Conservation (phyloP, 2,797 vertebrate species). For the Melanotaenia boesemani region DNA sequence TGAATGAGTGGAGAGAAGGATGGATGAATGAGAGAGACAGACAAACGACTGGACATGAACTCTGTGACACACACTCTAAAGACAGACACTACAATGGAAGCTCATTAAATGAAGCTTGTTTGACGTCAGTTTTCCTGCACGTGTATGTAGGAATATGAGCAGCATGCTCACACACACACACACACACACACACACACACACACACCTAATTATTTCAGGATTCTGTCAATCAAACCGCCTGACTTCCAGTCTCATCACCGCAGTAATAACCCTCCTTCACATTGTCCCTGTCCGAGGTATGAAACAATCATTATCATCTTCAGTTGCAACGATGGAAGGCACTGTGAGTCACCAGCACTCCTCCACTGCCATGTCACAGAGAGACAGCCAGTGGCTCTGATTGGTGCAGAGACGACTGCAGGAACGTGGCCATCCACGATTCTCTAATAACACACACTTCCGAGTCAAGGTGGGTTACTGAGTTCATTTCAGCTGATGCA, state of each 20-base stretch:
- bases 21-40: constrained; percentile 2
- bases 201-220: constrained; percentile 21
- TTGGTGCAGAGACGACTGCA: constrained; percentile 20
- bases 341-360: constrained; percentile 40
- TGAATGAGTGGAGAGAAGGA: constrained; percentile 3
- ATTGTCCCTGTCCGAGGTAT: neutral
- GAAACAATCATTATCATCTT: constrained; percentile 19
- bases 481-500: constrained; percentile 14
- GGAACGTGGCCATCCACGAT: constrained; percentile 1
- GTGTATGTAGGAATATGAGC: neutral
- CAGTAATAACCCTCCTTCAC: constrained; percentile 14
- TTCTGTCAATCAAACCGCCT: constrained; percentile 28
- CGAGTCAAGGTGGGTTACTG: constrained; percentile 2
- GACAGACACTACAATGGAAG: constrained; percentile 12
- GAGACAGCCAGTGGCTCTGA: constrained; percentile 10
- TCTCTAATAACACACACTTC: constrained; percentile 4
- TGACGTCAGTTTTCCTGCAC: constrained; percentile 38
- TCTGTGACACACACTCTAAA: constrained; percentile 14
- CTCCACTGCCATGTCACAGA: neutral
- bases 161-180: neutral
- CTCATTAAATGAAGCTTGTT: constrained; percentile 31
- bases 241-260: constrained; percentile 35
- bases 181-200: neutral
- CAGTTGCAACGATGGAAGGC: constrained; percentile 1
- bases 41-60: constrained; percentile 32